A percentile compares a stretch with the other conserved stretches of the same genome.
These are phyloP conservation scores for Rhagonycha fulva DNA, from an alignment of 2,888 invertebrate genomes.

Conservation along the genomic window DNA sequence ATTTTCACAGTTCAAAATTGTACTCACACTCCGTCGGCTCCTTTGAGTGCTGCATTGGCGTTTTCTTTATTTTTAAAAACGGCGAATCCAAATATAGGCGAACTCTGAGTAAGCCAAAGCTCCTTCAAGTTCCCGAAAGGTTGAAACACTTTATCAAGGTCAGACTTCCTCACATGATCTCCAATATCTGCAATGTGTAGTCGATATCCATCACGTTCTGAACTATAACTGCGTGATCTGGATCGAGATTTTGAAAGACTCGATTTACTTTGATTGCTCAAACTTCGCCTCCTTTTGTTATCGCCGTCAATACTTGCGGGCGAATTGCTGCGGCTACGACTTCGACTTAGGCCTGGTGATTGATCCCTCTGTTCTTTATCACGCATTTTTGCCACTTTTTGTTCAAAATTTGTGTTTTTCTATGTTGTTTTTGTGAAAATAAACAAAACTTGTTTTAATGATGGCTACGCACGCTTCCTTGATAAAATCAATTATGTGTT, in stretches of 20 bases:
- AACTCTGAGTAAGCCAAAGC: conserved; percentile 63
- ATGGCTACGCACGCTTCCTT: not conserved
- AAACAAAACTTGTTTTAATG: not conserved
- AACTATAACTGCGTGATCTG: conserved; percentile 50
- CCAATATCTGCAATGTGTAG: conserved; percentile 61
- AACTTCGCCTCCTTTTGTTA: conserved; percentile 35
- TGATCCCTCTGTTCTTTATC: conserved; percentile 44
- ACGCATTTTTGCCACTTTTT: conserved; percentile 39
- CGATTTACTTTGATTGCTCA: conserved; percentile 43
- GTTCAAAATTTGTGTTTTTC: not conserved
- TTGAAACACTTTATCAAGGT: conserved; percentile 59
- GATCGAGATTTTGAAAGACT: conserved; percentile 49
- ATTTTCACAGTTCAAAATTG: not conserved
- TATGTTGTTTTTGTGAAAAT: not conserved
- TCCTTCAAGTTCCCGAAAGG: conserved; percentile 60
- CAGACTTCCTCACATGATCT: conserved; percentile 58
- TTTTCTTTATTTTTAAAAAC: conserved; percentile 61
- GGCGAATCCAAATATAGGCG: conserved; percentile 65
- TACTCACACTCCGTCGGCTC: conserved; percentile 58
- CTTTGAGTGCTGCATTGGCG: conserved; percentile 56
- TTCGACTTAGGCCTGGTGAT: conserved; percentile 38
- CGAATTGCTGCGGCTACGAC: conserved; percentile 47
- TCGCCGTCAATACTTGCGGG: conserved; percentile 44
- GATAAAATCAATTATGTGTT: not conserved
- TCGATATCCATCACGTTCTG: conserved; percentile 53